A percentile compares a stretch with the other conserved stretches of the same genome.
phyloP scores from a whole-genome alignment of 1,140 invertebrate species.

The Neodiprion virginianus region DNA sequence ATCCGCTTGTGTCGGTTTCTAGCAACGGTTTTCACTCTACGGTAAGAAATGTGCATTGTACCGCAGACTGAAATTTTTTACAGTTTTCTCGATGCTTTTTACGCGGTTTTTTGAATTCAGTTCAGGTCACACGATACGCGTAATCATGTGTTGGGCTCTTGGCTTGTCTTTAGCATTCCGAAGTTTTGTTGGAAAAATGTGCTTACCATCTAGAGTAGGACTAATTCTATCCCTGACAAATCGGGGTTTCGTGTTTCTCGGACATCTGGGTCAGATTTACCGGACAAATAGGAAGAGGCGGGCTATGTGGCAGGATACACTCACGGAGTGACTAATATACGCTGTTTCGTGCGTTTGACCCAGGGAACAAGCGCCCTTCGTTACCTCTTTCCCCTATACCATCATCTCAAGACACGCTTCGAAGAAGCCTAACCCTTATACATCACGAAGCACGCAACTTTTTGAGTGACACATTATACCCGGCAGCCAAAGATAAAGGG shows the following conservation, averaged over 20 bases:
- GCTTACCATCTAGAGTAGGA: not conserved
- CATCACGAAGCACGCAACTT: not conserved
- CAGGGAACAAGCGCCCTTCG: not conserved
- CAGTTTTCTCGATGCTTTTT: no score
- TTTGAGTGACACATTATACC: not conserved
- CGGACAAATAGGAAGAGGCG: constrained; percentile 15
- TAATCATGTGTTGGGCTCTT: no score
- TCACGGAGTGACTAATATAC: not conserved
- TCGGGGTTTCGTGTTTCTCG: constrained; percentile 13
- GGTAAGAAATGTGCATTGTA: not conserved
- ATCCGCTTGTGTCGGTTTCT: no score
- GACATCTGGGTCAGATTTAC: constrained; percentile 34
- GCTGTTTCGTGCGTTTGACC: not conserved
- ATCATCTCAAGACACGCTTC: not conserved
- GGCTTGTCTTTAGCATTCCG: not conserved
- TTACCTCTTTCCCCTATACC: not conserved
- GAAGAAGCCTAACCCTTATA: not conserved
- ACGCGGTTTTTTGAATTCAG: no score
- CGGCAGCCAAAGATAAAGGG: no score
- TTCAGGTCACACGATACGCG: no score
- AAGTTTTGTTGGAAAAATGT: not conserved
- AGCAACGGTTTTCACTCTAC: no score
- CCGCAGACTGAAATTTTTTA: not conserved
- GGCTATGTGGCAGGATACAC: not conserved
- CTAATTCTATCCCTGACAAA: constrained; percentile 14